Evolutionary conservation across 2,113 vertebrate genomes (phyloP).

Genomic region (Lichenostomus cassidix): DNA sequence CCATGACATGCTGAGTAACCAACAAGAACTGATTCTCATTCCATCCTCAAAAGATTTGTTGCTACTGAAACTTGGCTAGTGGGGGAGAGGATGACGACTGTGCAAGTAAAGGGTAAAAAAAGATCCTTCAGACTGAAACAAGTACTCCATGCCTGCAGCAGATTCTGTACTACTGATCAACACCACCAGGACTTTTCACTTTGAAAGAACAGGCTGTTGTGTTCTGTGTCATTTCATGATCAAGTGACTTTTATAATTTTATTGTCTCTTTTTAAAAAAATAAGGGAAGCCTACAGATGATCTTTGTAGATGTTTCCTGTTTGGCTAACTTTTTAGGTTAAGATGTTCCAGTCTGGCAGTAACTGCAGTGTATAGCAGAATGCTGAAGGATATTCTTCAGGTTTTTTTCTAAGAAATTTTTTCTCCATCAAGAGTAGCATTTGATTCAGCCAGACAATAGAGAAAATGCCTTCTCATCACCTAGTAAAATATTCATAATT

Average conservation of each 20-base stretch:
- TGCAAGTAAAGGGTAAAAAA: background rate
- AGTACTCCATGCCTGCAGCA: background rate
- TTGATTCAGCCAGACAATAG: background rate
- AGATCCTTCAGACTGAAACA: background rate
- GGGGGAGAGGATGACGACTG: background rate
- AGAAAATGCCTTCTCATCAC: background rate
- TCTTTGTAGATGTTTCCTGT: background rate
- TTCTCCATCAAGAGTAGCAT: background rate
- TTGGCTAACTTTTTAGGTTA: background rate
- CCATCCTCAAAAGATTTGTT: background rate
- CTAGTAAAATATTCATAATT: background rate
- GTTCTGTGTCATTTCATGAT: background rate
- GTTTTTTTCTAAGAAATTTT: background rate
- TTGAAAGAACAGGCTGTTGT: background rate
- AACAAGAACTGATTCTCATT: background rate
- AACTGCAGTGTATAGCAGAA: background rate
- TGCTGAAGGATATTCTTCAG: background rate
- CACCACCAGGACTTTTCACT: background rate
- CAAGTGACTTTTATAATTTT: background rate
- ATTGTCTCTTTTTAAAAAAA: background rate
- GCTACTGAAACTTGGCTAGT: background rate
- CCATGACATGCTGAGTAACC: fast-evolving
- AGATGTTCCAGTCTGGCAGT: background rate
- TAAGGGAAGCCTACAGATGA: background rate
- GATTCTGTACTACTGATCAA: background rate